A percentile compares a stretch with the other conserved stretches of the same genome.
These are phyloP conservation scores for Acrocephalus scirpaceus DNA, from an alignment of 2,797 vertebrate genomes.

Conservation along the genomic window DNA sequence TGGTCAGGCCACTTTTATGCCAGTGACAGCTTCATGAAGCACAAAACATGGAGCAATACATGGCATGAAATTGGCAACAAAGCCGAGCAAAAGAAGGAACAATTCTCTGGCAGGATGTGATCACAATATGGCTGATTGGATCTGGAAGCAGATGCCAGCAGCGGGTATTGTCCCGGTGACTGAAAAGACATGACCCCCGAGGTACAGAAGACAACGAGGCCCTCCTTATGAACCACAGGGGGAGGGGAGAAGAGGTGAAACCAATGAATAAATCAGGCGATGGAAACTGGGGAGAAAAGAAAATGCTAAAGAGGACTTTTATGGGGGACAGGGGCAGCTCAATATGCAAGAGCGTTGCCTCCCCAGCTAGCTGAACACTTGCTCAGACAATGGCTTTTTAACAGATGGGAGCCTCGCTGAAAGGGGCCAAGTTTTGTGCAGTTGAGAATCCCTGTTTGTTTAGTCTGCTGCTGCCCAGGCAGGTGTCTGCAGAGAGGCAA, in stretches of 20 bases:
- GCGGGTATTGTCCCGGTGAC: conserved; percentile 82
- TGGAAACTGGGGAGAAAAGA: conserved; percentile 82
- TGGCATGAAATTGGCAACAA: conserved; percentile 93
- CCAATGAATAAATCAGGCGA: conserved; percentile 98
- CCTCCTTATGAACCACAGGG: conserved; percentile 80
- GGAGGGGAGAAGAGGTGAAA: conserved; percentile 86
- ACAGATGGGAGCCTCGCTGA: conserved; percentile 92
- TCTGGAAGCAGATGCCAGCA: conserved; percentile 88
- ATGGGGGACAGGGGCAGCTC: conserved; percentile 79
- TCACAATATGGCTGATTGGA: conserved; percentile 87
- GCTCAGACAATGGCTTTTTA: conserved; percentile 90
- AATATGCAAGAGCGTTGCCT: conserved; percentile 71
- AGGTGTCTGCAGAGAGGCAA: conserved; percentile 85
- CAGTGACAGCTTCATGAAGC: conserved; percentile 93
- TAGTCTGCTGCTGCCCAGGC: conserved; percentile 82
- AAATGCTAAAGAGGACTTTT: conserved; percentile 90
- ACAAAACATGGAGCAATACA: conserved; percentile 87
- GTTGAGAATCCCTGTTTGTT: conserved; percentile 86
- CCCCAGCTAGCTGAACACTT: conserved; percentile 88
- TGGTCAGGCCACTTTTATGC: conserved; percentile 85
- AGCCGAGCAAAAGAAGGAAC: conserved; percentile 84
- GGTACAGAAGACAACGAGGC: conserved; percentile 81
- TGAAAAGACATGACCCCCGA: conserved; percentile 86
- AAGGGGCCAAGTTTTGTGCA: conserved; percentile 84
- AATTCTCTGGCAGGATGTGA: conserved; percentile 88